A percentile compares a stretch with the other conserved stretches of the same genome.
Conservation (phyloP, 2,888 invertebrate species). For the Ophion ellenae region DNA sequence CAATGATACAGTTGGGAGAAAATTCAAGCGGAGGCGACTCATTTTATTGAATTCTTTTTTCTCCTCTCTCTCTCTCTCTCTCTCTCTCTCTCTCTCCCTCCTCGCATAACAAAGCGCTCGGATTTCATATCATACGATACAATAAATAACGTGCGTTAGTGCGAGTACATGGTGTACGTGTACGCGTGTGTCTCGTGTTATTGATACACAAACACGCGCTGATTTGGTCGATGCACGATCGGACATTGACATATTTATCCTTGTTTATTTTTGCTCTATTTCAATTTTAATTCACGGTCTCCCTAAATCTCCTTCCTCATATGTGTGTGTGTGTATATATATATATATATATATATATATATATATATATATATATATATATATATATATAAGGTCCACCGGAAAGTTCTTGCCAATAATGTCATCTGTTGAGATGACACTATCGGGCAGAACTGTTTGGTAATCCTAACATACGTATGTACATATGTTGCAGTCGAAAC, state of each 20-base stretch:
- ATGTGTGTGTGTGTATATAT: too few relatives aligned
- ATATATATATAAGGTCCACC: too few relatives aligned
- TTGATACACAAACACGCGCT: too few relatives aligned
- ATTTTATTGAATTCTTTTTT: conserved; percentile 4
- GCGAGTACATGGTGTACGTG: conserved; percentile 62
- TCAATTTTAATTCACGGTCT: background rate
- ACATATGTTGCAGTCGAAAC: too few relatives aligned
- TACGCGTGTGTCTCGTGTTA: conserved; percentile 29
- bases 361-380: too few relatives aligned
- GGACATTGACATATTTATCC: background rate
- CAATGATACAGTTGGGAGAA: background rate
- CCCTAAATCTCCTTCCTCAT: too few relatives aligned
- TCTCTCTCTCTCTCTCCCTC: background rate
- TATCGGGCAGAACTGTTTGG: too few relatives aligned
- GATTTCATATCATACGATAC: background rate
- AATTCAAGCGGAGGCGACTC: conserved; percentile 28
- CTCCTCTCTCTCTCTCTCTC: background rate
- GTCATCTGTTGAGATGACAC: too few relatives aligned
- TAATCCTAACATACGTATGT: too few relatives aligned
- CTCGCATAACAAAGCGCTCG: background rate
- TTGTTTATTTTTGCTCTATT: background rate
- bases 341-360: too few relatives aligned
- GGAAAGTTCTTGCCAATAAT: too few relatives aligned
- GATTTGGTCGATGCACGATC: too few relatives aligned
- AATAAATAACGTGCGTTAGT: conserved; percentile 67